Evolutionary conservation across 2,113 vertebrate species (phyloP).

Genomic region (Hymenochirus boettgeri): DNA sequence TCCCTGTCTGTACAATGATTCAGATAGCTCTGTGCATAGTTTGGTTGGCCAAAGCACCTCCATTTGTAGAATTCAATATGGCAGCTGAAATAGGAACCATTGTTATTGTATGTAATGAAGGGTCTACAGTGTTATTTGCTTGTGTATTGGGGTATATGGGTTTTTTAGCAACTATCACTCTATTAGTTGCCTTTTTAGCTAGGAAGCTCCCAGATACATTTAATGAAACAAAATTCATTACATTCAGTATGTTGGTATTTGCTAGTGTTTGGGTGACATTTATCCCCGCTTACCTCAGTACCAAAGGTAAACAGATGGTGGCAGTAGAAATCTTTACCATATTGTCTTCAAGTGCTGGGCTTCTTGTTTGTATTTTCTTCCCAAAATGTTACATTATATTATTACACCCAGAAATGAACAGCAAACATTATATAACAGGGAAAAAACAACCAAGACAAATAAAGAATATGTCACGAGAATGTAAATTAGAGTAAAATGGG

Average conservation of each 20-base stretch:
- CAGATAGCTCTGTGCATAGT: constrained; percentile 38
- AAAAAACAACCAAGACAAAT: too few species aligned
- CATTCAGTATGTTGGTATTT: constrained; percentile 45
- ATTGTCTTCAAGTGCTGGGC: constrained; percentile 31
- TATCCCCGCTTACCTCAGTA: constrained; percentile 32
- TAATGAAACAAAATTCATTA: constrained; percentile 45
- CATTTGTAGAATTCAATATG: constrained; percentile 33
- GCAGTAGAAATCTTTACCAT: constrained; percentile 44
- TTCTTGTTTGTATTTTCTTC: constrained; percentile 28
- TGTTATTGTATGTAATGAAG: constrained; percentile 40
- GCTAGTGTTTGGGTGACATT: constrained; percentile 41
- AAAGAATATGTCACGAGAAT: too few species aligned
- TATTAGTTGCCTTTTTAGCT: constrained; percentile 38
- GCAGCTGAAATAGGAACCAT: constrained; percentile 16
- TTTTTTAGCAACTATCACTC: constrained; percentile 26
- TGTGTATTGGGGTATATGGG: constrained; percentile 38
- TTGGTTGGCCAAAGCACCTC: constrained; percentile 36
- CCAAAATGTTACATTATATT: constrained; percentile 44
- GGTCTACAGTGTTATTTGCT: constrained; percentile 26
- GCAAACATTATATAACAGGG: constrained; percentile 28
- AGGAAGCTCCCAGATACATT: constrained; percentile 44
- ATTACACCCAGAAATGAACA: constrained; percentile 39
- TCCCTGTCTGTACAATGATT: constrained; percentile 14
- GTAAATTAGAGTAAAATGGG: too few species aligned
- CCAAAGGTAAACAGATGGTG: constrained; percentile 38